Conservation (phyloP, 2,888 invertebrate genomes). For the Axea sp. region DNA sequence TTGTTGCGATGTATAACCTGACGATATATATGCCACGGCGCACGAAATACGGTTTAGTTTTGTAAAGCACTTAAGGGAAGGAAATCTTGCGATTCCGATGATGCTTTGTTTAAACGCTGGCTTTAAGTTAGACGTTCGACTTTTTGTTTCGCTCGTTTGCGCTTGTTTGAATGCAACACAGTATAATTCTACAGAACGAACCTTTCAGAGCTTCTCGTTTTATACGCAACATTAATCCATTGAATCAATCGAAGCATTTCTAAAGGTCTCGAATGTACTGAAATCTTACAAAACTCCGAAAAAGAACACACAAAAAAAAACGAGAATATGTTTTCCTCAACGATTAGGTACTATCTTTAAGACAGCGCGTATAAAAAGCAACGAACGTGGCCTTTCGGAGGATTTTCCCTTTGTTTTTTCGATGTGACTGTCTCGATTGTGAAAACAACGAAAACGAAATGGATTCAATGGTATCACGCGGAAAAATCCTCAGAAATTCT, state of each 20-base stretch:
- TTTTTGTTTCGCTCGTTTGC: conserved; percentile 8
- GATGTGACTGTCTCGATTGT: too few relatives aligned
- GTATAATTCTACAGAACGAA: conserved; percentile 8
- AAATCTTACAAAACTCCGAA: conserved; percentile 31
- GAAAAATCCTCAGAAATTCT: too few relatives aligned
- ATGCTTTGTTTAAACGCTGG: conserved; percentile 56
- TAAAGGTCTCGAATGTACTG: conserved; percentile 16
- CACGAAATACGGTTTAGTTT: conserved; percentile 66
- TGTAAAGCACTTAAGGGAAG: conserved; percentile 78
- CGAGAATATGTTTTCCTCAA: conserved; percentile 16
- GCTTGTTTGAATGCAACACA: conserved; percentile 17
- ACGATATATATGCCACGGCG: conserved; percentile 32
- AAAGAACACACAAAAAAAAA: conserved; percentile 7
- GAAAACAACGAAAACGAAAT: conserved; percentile 9
- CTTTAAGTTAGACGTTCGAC: conserved; percentile 49
- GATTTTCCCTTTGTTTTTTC: neutral
- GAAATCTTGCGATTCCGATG: conserved; percentile 72
- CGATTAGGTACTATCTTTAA: conserved; percentile 46
- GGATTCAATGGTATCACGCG: too few relatives aligned
- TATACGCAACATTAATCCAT: conserved; percentile 2
- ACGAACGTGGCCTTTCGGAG: conserved; percentile 19
- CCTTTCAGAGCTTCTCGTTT: conserved; percentile 4
- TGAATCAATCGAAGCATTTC: conserved; percentile 12
- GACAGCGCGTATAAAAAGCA: conserved; percentile 57
- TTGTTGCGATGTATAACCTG: conserved; percentile 51